Percentiles rank a stretch among this genome's conserved stretches.
Conservation (phyloP, 2,797 vertebrate species). For the Apogon talboti region DNA sequence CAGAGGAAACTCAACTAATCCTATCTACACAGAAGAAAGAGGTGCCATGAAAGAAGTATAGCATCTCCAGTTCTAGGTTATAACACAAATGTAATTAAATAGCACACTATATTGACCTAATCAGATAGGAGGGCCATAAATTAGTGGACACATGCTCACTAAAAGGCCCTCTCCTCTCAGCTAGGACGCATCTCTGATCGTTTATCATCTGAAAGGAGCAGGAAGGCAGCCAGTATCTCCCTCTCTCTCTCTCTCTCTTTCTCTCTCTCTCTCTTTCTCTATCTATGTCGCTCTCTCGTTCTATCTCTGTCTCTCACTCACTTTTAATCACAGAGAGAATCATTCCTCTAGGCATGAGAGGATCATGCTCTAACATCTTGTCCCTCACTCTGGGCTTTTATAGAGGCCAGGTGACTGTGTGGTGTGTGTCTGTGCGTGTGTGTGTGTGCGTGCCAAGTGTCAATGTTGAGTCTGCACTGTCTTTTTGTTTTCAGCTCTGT, state of each 20-base stretch:
- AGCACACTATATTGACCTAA: constrained; percentile 84
- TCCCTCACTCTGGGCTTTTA: constrained; percentile 41
- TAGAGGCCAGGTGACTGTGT: constrained; percentile 30
- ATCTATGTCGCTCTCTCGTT: constrained; percentile 1
- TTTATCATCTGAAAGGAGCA: constrained; percentile 85
- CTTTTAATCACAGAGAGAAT: constrained; percentile 75
- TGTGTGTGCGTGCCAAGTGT: neutral
- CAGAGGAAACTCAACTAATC: constrained; percentile 27
- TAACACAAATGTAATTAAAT: constrained; percentile 84
- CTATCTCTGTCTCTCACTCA: constrained; percentile 64
- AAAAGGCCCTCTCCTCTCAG: constrained; percentile 80
- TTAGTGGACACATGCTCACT: constrained; percentile 79
- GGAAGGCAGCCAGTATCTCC: constrained; percentile 72
- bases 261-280: constrained; percentile 13
- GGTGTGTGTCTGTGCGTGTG: neutral
- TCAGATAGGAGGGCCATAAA: constrained; percentile 84
- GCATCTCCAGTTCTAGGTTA: constrained; percentile 74
- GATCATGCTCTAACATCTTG: constrained; percentile 54
- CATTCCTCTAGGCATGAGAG: constrained; percentile 66
- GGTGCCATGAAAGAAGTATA: constrained; percentile 64
- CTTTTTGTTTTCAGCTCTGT: neutral
- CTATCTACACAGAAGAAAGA: constrained; percentile 45
- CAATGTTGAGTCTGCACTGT: neutral
- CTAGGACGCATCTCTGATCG: constrained; percentile 80
- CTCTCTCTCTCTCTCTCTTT: constrained; percentile 30